phyloP scores from a whole-genome alignment of 2,888 invertebrate genomes.

The Octodonta nipae region DNA sequence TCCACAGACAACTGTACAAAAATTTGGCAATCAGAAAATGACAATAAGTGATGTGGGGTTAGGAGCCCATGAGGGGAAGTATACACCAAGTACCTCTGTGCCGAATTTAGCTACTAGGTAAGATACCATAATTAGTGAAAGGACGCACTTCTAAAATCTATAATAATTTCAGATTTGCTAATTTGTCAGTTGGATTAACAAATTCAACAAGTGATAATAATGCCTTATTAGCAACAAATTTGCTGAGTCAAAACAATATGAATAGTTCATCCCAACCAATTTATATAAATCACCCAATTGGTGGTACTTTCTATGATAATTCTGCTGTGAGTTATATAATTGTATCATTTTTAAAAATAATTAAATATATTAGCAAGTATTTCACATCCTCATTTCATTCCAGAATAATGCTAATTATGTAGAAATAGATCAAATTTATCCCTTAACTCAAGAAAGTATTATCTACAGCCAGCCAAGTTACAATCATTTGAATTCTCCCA shows the following conservation, averaged over 20 bases:
- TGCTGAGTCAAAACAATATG: conserved; percentile 35
- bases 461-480: conserved; percentile 30
- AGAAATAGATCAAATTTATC: conserved; percentile 45
- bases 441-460: conserved; percentile 32
- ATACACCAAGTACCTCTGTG: conserved; percentile 58
- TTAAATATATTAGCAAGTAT: too few species aligned
- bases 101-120: conserved; percentile 46
- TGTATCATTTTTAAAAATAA: background rate
- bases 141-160: background rate
- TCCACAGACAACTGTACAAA: conserved; percentile 39
- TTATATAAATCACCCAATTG: conserved; percentile 44
- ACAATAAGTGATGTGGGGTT: conserved; percentile 50
- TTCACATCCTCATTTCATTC: too few species aligned
- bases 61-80: conserved; percentile 69
- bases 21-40: conserved; percentile 62
- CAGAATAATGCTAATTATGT: conserved; percentile 38
- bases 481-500: conserved; percentile 39
- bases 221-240: conserved; percentile 23
- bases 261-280: conserved; percentile 37
- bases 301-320: conserved; percentile 40
- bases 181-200: conserved; percentile 44
- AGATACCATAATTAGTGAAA: background rate
- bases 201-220: conserved; percentile 15
- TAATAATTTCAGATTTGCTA: conserved; percentile 46
- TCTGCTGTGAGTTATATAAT: conserved; percentile 28